Evolutionary conservation across 2,888 invertebrate species (phyloP).

Genomic region (Phymatocera aterrima): DNA sequence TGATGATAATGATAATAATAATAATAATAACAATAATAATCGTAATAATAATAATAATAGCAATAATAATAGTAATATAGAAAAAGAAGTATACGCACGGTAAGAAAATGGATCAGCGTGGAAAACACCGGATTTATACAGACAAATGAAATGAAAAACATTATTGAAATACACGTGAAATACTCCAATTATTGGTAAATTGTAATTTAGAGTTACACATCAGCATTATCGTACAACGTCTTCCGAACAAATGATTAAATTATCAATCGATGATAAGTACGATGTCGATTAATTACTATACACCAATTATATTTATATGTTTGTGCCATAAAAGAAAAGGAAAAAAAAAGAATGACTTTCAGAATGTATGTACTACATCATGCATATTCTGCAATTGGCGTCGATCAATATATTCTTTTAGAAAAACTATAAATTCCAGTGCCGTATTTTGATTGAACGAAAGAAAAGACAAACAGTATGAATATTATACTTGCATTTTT

Average conservation of each 20-base stretch:
- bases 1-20: not conserved
- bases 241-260: too few species aligned
- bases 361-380: too few species aligned
- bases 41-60: not conserved
- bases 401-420: not conserved
- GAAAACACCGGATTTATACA: not conserved
- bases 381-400: not conserved
- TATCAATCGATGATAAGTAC: too few species aligned
- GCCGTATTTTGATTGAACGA: too few species aligned
- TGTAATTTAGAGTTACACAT: too few species aligned
- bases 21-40: not conserved
- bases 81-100: not conserved
- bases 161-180: too few species aligned
- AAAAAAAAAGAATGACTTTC: not conserved
- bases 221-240: too few species aligned
- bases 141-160: not conserved
- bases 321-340: conserved; percentile 33
- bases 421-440: conserved; percentile 1
- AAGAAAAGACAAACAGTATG: not conserved
- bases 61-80: not conserved
- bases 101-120: not conserved
- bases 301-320: not conserved
- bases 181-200: too few species aligned
- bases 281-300: too few species aligned
- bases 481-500: not conserved